Evolutionary conservation across 1,140 invertebrate genomes (phyloP), one percentile per base, ranked within the genome.

Genomic region (Nasonia vitripennis): DNA sequence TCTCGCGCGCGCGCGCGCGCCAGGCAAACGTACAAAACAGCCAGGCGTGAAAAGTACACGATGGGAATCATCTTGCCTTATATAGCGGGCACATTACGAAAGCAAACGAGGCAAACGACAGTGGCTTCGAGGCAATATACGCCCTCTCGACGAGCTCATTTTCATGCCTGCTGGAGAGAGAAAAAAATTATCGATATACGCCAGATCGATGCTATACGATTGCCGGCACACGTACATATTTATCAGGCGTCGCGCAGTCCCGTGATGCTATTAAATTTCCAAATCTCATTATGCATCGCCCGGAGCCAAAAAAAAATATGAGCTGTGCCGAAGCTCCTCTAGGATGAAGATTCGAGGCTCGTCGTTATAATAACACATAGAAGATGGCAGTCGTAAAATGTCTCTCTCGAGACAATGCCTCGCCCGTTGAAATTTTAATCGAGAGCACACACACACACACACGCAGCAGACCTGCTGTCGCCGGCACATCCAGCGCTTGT

Each of bases 341-440:
- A 7, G 41, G 41, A 45, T 45, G 41, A 45, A 45, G 41, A 45
- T 45, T 45, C 41, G 7, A 45, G 1, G 34, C 34, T 45, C 9
- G 0, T 1, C 6, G 41, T 10, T 10, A 45, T 10, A 11, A 45
- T 45, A 45, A 7, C 1, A 9, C 41, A 37, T 0, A 37, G 55
- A 62, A 37, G 55, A 62, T 20, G 10, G 23, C 10, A n/a, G 5
- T 27, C 67, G 20, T 68, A 71, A 71, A 71, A 31, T 37, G 34
- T 37, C 34, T 71, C 68, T 62, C 68, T 11, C 23, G 31, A 34
- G 31, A 71, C 68, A 71, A 74, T 74, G 17, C 17, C 34, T 20
- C 17, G 34, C 34, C 34, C 34, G 34, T 68, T 67, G 55, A 80
- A 67, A 68, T 41, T 41, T 68, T 68, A 68, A 68, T 67, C 78